Percentiles rank a stretch among this genome's conserved stretches.
Evolutionary conservation across 2,113 vertebrate genomes (phyloP).

Genomic region (Oophaga pumilio): DNA sequence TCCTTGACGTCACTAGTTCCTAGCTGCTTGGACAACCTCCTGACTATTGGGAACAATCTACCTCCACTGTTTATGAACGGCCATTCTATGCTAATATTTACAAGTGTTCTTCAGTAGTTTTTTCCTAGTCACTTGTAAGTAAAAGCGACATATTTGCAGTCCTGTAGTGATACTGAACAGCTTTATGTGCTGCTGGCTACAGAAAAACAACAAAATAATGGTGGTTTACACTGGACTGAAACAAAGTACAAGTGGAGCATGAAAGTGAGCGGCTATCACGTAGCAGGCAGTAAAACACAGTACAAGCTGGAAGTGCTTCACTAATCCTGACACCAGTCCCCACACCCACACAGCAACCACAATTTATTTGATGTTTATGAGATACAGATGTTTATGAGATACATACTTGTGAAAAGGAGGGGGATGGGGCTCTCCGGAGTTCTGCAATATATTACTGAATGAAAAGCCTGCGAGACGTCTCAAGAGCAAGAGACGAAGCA

Average conservation of each 20-base stretch:
- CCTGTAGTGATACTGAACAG: not conserved
- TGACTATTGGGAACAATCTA: not conserved
- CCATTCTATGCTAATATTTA: constrained; percentile 1
- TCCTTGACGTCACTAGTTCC: constrained; percentile 4
- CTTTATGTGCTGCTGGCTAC: too few species aligned
- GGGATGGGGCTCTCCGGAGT: constrained; percentile 20
- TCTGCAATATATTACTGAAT: constrained; percentile 37
- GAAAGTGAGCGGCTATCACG: not conserved
- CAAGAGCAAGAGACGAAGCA: not conserved
- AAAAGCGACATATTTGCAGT: not conserved
- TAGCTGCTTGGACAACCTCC: constrained; percentile 8
- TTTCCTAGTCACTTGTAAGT: not conserved
- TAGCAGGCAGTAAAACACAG: not conserved
- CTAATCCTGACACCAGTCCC: constrained; percentile 47
- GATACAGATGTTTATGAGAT: constrained; percentile 51
- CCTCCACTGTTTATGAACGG: not conserved
- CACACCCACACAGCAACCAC: constrained; percentile 48
- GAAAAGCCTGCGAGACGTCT: not conserved
- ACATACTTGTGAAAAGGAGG: constrained; percentile 48
- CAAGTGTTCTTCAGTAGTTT: not conserved
- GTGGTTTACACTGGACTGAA: constrained; percentile 22
- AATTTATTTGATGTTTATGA: constrained; percentile 52
- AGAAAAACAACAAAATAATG: not conserved
- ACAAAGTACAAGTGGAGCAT: constrained; percentile 26
- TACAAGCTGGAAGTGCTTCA: constrained; percentile 8